Evolutionary conservation across 2,888 invertebrate genomes (phyloP), one percentile per base, ranked within the genome.

Genomic region (Dendrolimus pini): DNA sequence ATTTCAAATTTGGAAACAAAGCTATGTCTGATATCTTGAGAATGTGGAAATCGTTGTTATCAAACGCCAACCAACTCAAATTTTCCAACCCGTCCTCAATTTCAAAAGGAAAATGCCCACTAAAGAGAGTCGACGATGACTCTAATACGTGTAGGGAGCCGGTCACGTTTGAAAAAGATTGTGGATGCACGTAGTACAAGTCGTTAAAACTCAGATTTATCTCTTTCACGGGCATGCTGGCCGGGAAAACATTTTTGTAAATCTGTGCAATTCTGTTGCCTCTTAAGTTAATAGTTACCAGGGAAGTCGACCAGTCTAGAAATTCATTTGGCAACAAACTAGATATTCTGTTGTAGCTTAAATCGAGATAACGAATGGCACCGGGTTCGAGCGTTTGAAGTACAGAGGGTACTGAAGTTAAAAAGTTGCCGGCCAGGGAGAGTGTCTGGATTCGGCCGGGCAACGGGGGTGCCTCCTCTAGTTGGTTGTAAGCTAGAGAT

Each of bases 181-280:
- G 93, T 41, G 94, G 93, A 76, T 96, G 95, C 66, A 98, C 93
- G 73, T 95, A 94, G 69, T 94, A 94, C 64, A 98, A 93, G 74
- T 96, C 95, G 83, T 98, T 98, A 84, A 98, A 97, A 77, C 97
- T 97, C 65, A 98, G 89, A 85, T 96, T 96, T 65, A 98, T 93
- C 84, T 98, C 97, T 73, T 95, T 95, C 67, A 98, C 92, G 66
- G 95, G 93, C 64, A 93, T 93, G 57, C 95, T 92, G 53, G 94
- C 94, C 60, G 93, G 92, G 80, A 97, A 96, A 65, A 95, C 93
- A 71, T 93, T 93, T 65, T 93, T 91, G 74, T 93, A 93, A 67
- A 95, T 89, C 79, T 93, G 94, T 52, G 95, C 94, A 66, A 97
- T 94, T 79, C 95, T 93, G 80, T 97, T 97, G 85, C 97, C 97